These are phyloP conservation scores for Oxyura jamaicensis DNA, from an alignment of 2,113 vertebrate species.

Conservation along the genomic window DNA sequence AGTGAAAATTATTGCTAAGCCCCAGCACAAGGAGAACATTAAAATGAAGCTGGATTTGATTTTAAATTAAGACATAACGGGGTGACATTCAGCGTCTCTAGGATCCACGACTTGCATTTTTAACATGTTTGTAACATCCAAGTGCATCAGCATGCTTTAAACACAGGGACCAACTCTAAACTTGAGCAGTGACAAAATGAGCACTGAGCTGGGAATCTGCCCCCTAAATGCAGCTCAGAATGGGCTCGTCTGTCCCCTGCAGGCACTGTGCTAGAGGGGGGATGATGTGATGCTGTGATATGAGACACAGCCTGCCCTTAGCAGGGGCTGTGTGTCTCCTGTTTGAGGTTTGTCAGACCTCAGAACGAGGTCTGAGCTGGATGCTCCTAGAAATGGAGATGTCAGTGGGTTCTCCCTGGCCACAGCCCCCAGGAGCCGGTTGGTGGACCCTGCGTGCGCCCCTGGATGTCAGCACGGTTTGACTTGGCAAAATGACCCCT, in stretches of 20 bases:
- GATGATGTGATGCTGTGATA: too few species aligned
- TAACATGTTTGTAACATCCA: neutral
- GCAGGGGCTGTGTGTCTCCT: neutral
- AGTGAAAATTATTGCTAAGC: neutral
- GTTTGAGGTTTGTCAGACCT: neutral
- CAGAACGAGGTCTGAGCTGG: neutral
- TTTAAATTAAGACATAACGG: neutral
- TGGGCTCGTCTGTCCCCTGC: neutral
- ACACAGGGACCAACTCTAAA: neutral
- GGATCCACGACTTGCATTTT: neutral
- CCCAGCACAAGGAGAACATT: neutral
- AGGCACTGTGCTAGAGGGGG: too few species aligned
- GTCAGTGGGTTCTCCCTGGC: neutral
- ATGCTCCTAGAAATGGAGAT: neutral
- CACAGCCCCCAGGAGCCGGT: neutral
- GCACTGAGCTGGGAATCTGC: neutral
- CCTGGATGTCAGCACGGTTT: neutral
- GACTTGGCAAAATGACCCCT: neutral
- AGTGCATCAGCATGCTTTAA: neutral
- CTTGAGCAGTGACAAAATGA: neutral
- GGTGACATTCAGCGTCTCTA: neutral
- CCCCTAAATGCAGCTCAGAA: neutral
- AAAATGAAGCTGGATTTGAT: constrained; percentile 14
- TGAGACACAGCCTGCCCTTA: neutral
- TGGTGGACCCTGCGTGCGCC: neutral